phyloP scores from a whole-genome alignment of 2,888 invertebrate genomes.

The Glaucopsyche alexis region DNA sequence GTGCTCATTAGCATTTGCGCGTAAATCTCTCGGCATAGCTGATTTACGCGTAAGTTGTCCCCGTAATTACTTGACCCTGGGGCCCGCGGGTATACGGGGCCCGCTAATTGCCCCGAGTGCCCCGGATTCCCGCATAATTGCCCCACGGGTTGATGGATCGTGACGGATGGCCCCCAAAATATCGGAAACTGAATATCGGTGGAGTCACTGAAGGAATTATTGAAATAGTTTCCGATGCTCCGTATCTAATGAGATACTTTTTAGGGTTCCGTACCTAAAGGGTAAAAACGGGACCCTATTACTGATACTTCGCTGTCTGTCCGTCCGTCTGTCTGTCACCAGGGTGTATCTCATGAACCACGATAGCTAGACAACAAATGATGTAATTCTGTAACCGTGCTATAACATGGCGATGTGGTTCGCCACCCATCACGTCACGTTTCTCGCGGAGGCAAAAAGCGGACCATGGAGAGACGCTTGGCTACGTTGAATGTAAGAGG shows the following conservation, averaged over 20 bases:
- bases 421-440: too few relatives aligned
- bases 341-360: too few relatives aligned
- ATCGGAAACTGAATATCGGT: not conserved
- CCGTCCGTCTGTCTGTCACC: too few relatives aligned
- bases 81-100: not conserved
- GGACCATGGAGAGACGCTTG: too few relatives aligned
- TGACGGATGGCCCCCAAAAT: constrained; percentile 7
- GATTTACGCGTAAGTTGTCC: constrained; percentile 19
- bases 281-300: too few relatives aligned
- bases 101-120: not conserved
- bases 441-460: too few relatives aligned
- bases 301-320: too few relatives aligned
- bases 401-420: too few relatives aligned
- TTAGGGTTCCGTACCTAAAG: too few relatives aligned
- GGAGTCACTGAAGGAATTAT: not conserved
- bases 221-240: not conserved
- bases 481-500: too few relatives aligned
- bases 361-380: too few relatives aligned
- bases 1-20: constrained; percentile 11
- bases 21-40: not conserved
- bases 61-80: constrained; percentile 10
- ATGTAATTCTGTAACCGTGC: too few relatives aligned
- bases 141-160: not conserved
- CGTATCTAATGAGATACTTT: not conserved
- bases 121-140: constrained; percentile 7